Evolutionary conservation across 2,797 vertebrate genomes (phyloP).

Genomic region (Acrossocheilus fasciatus): DNA sequence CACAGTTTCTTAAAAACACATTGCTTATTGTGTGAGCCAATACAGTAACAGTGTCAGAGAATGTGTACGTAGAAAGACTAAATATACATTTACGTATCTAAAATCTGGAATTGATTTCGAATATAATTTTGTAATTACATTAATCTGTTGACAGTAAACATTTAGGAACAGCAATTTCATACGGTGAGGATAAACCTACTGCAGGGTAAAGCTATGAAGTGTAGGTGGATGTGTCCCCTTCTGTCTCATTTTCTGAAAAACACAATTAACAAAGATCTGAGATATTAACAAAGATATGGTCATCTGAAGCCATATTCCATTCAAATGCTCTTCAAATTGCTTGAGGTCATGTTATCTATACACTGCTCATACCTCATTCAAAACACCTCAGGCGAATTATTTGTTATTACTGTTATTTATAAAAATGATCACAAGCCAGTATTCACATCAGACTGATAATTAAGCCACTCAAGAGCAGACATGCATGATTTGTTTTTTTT

Average conservation of each 20-base stretch:
- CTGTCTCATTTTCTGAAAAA: not conserved
- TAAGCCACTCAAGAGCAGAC: not conserved
- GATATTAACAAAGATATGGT: not conserved
- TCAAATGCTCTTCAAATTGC: not conserved
- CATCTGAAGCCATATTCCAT: not conserved
- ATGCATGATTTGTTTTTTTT: not conserved
- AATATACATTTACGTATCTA: not conserved
- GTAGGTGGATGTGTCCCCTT: slow-evolving; percentile 1
- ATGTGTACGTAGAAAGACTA: not conserved
- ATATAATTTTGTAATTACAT: not conserved
- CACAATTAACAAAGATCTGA: not conserved
- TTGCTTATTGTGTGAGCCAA: not conserved
- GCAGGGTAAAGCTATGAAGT: not conserved
- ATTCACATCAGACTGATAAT: slow-evolving; percentile 1
- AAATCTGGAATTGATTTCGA: not conserved
- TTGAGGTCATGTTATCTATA: slow-evolving; percentile 3
- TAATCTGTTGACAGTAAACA: not conserved
- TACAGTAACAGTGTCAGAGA: not conserved
- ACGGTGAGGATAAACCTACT: not conserved
- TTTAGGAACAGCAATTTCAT: not conserved
- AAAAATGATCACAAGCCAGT: not conserved
- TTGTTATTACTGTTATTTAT: not conserved
- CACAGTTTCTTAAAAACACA: not conserved
- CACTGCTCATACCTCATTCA: not conserved
- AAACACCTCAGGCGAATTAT: not conserved